Evolutionary conservation across 2,113 vertebrate species (phyloP), one percentile per base, ranked within the genome.

Genomic region (Oryzias melastigma): DNA sequence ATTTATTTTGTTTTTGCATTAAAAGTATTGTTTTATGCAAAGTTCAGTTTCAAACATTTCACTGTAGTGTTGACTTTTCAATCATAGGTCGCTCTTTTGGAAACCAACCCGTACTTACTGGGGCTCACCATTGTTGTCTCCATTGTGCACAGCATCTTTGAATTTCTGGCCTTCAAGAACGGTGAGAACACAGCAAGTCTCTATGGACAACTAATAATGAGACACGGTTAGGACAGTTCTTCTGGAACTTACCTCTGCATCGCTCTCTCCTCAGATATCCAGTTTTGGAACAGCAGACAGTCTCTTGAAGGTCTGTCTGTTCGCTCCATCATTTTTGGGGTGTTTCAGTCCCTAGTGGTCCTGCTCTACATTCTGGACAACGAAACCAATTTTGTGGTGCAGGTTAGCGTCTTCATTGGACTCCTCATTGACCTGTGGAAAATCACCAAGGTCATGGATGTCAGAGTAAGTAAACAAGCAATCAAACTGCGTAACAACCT

Each of bases 381-480:
- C 0, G 96, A 98, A 73, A 98, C 95, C 58, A 98, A 98, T 91
- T 97, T 98, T 0, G 96, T 98, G 81, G 96, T 98, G 18, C 96
- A 98, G 80, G 93, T 97, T 90, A 98, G 96, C 85, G 95, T 98
- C 71, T 97, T 98, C 90, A 95, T 98, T 0, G 96, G 96, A 65
- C 94, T 98, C 46, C 94, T 98, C 27, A 98, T 98, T 1, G 96
- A 98, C 80, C 91, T 98, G 85, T 98, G 96, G 96, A 98, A 98
- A 90, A 98, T 98, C 85, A 98, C 96, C 56, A 98, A 98, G 84
- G 96, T 98, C 88, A 98, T 98, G 95, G 96, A 98, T 0, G 94
- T 98, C 69, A 92, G 71, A 92, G 95, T 98, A 73, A 92, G 94
- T 81, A 45, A 14, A 3, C 50, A 15, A 25, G 25, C 43, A 13